Conservation (phyloP, 2,888 invertebrate genomes). For the Meandrusa payeni region DNA sequence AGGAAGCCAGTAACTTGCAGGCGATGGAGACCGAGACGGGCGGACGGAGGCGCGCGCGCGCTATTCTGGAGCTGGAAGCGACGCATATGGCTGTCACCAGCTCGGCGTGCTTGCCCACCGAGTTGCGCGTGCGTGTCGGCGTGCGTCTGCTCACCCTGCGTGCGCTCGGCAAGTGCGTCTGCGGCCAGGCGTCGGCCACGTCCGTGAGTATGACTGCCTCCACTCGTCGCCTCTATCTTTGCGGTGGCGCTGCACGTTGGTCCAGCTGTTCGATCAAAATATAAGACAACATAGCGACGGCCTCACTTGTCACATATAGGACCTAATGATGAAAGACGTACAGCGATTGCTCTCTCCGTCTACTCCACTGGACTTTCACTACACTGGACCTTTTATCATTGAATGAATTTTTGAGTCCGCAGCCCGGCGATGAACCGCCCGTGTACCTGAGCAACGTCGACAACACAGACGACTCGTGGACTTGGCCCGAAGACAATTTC, state of each 20-base stretch:
- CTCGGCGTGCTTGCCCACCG: constrained; percentile 45
- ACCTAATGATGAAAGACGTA: too few relatives aligned
- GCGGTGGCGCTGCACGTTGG: too few relatives aligned
- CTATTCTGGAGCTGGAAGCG: constrained; percentile 50
- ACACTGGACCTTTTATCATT: too few relatives aligned
- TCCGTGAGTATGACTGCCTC: too few relatives aligned
- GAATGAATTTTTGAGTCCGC: too few relatives aligned
- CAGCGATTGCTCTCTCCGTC: too few relatives aligned
- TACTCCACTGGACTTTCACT: too few relatives aligned
- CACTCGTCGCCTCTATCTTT: too few relatives aligned
- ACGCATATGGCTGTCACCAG: constrained; percentile 44
- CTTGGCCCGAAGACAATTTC: constrained; percentile 51
- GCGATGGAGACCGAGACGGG: constrained; percentile 52
- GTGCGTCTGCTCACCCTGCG: constrained; percentile 39
- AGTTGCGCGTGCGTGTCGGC: constrained; percentile 44
- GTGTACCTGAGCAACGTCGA: constrained; percentile 40
- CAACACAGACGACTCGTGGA: constrained; percentile 38
- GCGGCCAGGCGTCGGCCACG: constrained; percentile 38
- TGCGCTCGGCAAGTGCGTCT: constrained; percentile 52
- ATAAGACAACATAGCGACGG: too few relatives aligned
- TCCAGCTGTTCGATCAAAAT: too few relatives aligned
- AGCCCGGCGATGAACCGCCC: constrained; percentile 43
- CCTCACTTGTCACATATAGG: too few relatives aligned
- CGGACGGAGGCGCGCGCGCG: constrained; percentile 48
- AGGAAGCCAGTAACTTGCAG: too few relatives aligned